A percentile compares a stretch with the other conserved stretches of the same genome.
Conservation (phyloP, 2,888 invertebrate genomes). For the Sesia apiformis region DNA sequence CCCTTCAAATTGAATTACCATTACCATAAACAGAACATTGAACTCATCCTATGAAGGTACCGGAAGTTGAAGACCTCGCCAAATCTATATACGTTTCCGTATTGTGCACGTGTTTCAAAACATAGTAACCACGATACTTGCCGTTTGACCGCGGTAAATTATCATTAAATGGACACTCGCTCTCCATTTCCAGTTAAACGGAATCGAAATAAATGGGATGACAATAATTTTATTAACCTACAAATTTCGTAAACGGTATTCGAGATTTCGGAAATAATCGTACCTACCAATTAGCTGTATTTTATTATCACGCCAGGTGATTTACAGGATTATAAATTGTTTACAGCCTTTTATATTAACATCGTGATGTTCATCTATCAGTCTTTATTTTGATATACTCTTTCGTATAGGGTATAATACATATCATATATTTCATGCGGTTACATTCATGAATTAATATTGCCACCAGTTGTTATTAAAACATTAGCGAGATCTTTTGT, state of each 20-base stretch:
- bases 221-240: conserved; percentile 21
- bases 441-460: neutral
- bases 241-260: conserved; percentile 1
- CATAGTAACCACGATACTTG: conserved; percentile 8
- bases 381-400: too few species aligned
- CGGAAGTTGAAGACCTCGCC: conserved; percentile 2
- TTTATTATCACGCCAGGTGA: neutral
- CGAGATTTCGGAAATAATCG: neutral
- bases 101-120: conserved; percentile 8
- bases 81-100: conserved; percentile 15
- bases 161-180: conserved; percentile 18
- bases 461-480: neutral
- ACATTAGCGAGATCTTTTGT: neutral
- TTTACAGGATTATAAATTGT: neutral
- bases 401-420: too few species aligned
- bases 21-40: conserved; percentile 18
- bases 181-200: conserved; percentile 11
- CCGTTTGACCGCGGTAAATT: conserved; percentile 26
- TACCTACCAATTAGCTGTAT: neutral
- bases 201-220: conserved; percentile 22
- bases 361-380: too few species aligned
- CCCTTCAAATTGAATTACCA: too few species aligned
- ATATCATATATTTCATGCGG: too few species aligned
- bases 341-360: too few species aligned
- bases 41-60: conserved; percentile 14